A percentile compares a stretch with the other conserved stretches of the same genome.
Evolutionary conservation across 2,113 vertebrate genomes (phyloP).

Genomic region (Polypterus senegalus): DNA sequence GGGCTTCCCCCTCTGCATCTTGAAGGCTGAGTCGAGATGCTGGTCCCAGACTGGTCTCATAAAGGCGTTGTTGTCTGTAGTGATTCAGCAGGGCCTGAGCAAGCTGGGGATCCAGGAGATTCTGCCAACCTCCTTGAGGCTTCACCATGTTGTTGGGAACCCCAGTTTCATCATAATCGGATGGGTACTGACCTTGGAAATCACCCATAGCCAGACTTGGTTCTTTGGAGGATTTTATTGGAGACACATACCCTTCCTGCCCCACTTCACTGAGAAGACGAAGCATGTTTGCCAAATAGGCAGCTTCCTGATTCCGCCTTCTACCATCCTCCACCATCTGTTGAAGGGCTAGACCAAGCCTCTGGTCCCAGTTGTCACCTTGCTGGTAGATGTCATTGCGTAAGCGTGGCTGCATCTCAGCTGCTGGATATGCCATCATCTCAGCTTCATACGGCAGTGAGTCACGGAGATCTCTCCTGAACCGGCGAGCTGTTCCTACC

Average conservation of each 20-base stretch:
- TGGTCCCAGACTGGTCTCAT: constrained; percentile 20
- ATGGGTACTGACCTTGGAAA: constrained; percentile 29
- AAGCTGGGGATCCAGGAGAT: constrained; percentile 39
- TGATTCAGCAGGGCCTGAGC: constrained; percentile 41
- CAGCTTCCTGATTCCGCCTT: constrained; percentile 43
- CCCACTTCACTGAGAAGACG: constrained; percentile 40
- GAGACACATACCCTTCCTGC: constrained; percentile 23
- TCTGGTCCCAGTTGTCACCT: constrained; percentile 6
- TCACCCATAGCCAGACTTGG: constrained; percentile 36
- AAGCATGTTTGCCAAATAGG: constrained; percentile 46
- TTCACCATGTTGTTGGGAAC: constrained; percentile 35
- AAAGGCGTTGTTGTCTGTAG: constrained; percentile 32
- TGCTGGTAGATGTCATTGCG: constrained; percentile 39
- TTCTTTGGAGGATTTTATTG: constrained; percentile 15
- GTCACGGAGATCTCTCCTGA: constrained; percentile 40
- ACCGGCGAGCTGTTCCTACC: constrained; percentile 23
- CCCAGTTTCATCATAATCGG: constrained; percentile 53
- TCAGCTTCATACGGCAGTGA: constrained; percentile 39
- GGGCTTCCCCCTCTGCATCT: constrained; percentile 11
- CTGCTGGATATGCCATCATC: constrained; percentile 38
- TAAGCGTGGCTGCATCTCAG: constrained; percentile 22
- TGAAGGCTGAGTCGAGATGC: constrained; percentile 8
- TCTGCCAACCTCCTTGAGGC: constrained; percentile 30
- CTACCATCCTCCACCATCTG: constrained; percentile 52
- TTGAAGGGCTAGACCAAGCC: constrained; percentile 49